Evolutionary conservation across 2,888 invertebrate genomes (phyloP).

Genomic region (Tetrapedia diversipes): DNA sequence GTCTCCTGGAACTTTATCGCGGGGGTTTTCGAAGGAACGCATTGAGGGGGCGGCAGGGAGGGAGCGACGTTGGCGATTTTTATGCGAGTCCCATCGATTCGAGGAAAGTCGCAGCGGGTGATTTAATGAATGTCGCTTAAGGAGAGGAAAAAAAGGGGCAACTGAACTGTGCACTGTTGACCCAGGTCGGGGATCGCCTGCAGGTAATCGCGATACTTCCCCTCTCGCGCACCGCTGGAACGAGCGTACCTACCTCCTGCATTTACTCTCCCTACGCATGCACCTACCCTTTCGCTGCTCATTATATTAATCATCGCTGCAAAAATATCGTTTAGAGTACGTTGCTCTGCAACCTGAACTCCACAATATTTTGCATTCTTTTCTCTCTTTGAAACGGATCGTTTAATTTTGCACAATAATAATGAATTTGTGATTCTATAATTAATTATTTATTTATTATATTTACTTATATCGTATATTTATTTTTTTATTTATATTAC

Average conservation of each 20-base stretch:
- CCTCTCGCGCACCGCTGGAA: slow-evolving; percentile 26
- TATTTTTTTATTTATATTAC: too few species aligned
- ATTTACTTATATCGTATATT: too few species aligned
- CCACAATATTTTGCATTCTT: too few species aligned
- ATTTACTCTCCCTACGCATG: slow-evolving; percentile 51
- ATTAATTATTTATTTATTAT: too few species aligned
- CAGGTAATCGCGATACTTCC: slow-evolving; percentile 71
- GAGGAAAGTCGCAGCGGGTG: slow-evolving; percentile 5
- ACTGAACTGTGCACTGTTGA: slow-evolving; percentile 68
- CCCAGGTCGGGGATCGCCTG: slow-evolving; percentile 74
- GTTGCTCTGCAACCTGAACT: background rate
- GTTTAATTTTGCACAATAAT: too few species aligned
- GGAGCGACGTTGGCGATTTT: too few species aligned
- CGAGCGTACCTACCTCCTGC: slow-evolving; percentile 38
- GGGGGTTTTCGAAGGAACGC: background rate
- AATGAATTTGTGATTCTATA: too few species aligned
- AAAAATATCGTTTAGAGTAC: slow-evolving; percentile 7
- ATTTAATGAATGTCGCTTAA: slow-evolving; percentile 40
- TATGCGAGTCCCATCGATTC: background rate
- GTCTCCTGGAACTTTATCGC: background rate
- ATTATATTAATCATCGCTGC: slow-evolving; percentile 21
- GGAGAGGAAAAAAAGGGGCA: slow-evolving; percentile 46
- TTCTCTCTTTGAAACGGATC: too few species aligned
- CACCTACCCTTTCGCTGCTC: slow-evolving; percentile 22
- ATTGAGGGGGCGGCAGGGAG: too few species aligned